phyloP scores from a whole-genome alignment of 2,888 invertebrate species.

The Eustalomyia histrio region DNA sequence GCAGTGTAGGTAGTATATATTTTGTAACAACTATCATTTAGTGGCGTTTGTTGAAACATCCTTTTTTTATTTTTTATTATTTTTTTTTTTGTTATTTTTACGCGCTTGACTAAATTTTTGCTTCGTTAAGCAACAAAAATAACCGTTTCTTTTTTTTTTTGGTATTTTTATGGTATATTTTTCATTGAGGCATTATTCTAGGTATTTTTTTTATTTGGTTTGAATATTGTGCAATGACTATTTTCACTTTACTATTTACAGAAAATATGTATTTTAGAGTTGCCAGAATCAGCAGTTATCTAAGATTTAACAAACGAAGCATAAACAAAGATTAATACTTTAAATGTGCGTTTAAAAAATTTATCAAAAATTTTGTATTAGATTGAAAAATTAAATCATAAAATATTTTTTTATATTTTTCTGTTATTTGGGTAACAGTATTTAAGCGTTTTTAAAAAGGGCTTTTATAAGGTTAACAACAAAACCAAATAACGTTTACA shows the following conservation, averaged over 20 bases:
- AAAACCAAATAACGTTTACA: too few relatives aligned
- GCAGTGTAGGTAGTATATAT: background rate
- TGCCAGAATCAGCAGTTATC: background rate
- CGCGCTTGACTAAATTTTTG: slow-evolving; percentile 64
- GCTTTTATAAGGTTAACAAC: too few relatives aligned
- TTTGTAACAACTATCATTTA: slow-evolving; percentile 58
- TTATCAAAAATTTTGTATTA: too few relatives aligned
- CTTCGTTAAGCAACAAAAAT: slow-evolving; percentile 65
- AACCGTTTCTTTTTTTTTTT: slow-evolving; percentile 41
- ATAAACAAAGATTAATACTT: too few relatives aligned
- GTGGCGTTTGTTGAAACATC: slow-evolving; percentile 46
- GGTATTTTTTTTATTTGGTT: slow-evolving; percentile 25
- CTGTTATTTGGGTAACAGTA: too few relatives aligned
- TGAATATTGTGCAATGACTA: slow-evolving; percentile 29
- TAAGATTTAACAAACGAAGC: background rate
- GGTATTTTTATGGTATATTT: background rate
- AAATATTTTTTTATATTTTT: too few relatives aligned
- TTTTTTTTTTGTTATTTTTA: slow-evolving; percentile 32
- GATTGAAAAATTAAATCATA: too few relatives aligned
- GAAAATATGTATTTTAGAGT: slow-evolving; percentile 11
- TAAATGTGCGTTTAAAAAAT: too few relatives aligned
- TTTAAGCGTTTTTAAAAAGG: too few relatives aligned
- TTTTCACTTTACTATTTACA: slow-evolving; percentile 10
- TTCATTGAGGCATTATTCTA: slow-evolving; percentile 10
- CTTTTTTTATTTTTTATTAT: slow-evolving; percentile 38